Conservation (phyloP, 2,888 invertebrate species). For the Euclidia mi region DNA sequence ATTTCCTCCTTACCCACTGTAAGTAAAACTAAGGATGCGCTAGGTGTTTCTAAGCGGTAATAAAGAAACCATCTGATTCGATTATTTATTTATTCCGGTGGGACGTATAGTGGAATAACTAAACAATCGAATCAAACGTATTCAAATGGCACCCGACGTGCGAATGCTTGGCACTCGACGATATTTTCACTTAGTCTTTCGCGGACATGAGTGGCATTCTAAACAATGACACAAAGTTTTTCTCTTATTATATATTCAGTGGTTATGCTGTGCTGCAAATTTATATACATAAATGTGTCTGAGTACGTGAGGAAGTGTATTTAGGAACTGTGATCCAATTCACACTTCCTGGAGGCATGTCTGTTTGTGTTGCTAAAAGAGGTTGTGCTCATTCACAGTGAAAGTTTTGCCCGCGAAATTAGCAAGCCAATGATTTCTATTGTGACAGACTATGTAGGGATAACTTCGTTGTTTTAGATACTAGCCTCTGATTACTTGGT, state of each 20-base stretch:
- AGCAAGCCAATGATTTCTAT: background rate
- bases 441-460: background rate
- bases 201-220: slow-evolving; percentile 28
- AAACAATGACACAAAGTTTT: slow-evolving; percentile 42
- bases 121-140: slow-evolving; percentile 19
- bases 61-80: background rate
- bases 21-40: background rate
- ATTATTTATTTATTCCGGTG: background rate
- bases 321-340: slow-evolving; percentile 27
- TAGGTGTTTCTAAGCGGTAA: background rate
- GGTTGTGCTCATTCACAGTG: background rate
- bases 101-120: slow-evolving; percentile 4
- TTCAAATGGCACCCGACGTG: slow-evolving; percentile 43
- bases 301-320: slow-evolving; percentile 28
- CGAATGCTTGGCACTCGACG: slow-evolving; percentile 47
- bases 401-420: background rate
- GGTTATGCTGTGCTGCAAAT: slow-evolving; percentile 30
- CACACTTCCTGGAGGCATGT: slow-evolving; percentile 28
- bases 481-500: background rate
- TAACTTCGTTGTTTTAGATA: background rate
- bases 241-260: slow-evolving; percentile 55
- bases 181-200: slow-evolving; percentile 50
- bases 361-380: background rate
- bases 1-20: background rate
- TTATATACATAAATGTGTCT: slow-evolving; percentile 37